Percentiles rank a stretch among this genome's conserved stretches.
Evolutionary conservation across 2,888 invertebrate genomes (phyloP).

Genomic region (Anagyrus pseudococci): DNA sequence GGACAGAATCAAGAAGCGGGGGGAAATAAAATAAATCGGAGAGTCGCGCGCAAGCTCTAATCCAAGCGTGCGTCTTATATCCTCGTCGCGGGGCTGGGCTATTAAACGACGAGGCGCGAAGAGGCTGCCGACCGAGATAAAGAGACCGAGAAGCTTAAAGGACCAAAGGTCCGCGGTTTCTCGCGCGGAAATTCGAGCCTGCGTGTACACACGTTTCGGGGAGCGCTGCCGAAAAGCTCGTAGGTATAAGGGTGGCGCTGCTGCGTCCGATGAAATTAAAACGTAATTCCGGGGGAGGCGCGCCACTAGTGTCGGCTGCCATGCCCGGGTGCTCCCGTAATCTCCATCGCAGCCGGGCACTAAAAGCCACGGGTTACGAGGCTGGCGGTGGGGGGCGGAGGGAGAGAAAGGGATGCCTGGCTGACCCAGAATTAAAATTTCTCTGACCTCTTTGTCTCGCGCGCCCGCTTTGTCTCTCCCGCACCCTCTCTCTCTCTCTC

Average conservation of each 20-base stretch:
- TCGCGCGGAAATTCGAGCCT: conserved; percentile 22
- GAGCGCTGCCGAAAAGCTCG: conserved; percentile 27
- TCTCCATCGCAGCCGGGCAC: conserved; percentile 41
- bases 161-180: conserved; percentile 9
- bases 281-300: conserved; percentile 55
- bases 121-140: too few relatives aligned
- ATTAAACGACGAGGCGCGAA: too few relatives aligned
- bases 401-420: neutral
- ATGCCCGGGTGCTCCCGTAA: conserved; percentile 49
- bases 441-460: neutral
- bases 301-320: too few relatives aligned
- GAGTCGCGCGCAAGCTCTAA: too few relatives aligned
- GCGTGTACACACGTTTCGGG: neutral
- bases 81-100: too few relatives aligned
- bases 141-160: too few relatives aligned
- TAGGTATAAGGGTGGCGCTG: conserved; percentile 28
- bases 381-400: neutral
- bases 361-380: neutral
- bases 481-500: conserved; percentile 29
- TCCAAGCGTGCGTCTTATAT: too few relatives aligned
- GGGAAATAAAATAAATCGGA: too few relatives aligned
- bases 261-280: conserved; percentile 50
- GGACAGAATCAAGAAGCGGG: too few relatives aligned
- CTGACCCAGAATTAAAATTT: conserved; percentile 36
- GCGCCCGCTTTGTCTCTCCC: neutral